These are phyloP conservation scores for Pangasius krempfi DNA, from an alignment of 2,797 vertebrate species.

Conservation along the genomic window DNA sequence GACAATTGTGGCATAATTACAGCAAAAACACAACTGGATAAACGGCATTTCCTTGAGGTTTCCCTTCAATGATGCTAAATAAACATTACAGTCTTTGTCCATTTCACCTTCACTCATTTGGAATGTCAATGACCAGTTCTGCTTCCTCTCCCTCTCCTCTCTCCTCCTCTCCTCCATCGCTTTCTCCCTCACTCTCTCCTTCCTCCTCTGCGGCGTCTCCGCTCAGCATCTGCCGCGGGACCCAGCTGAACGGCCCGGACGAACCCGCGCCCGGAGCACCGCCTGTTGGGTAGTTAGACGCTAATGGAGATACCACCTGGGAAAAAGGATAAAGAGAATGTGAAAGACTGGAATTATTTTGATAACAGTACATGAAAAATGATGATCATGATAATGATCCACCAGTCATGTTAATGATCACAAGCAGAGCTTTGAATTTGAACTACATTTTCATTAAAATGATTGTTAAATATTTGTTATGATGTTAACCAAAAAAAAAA, in stretches of 20 bases:
- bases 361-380: background rate
- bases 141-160: slow-evolving; percentile 87
- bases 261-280: slow-evolving; percentile 63
- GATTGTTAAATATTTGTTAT: background rate
- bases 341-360: background rate
- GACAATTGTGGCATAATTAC: background rate
- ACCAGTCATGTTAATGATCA: background rate
- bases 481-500: background rate
- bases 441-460: background rate
- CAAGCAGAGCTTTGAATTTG: background rate
- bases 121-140: slow-evolving; percentile 92
- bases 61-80: background rate
- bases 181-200: slow-evolving; percentile 81
- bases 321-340: background rate
- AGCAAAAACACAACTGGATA: background rate
- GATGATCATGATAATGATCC: background rate
- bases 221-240: slow-evolving; percentile 90
- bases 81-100: background rate
- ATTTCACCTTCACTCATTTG: slow-evolving; percentile 75
- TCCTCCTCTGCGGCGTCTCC: slow-evolving; percentile 85
- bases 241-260: slow-evolving; percentile 82
- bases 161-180: slow-evolving; percentile 79
- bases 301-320: slow-evolving; percentile 74
- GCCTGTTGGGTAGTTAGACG: slow-evolving; percentile 75
- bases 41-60: background rate